These are phyloP conservation scores for Danio albolineatus DNA, from an alignment of 2,797 vertebrate genomes.

Conservation along the genomic window DNA sequence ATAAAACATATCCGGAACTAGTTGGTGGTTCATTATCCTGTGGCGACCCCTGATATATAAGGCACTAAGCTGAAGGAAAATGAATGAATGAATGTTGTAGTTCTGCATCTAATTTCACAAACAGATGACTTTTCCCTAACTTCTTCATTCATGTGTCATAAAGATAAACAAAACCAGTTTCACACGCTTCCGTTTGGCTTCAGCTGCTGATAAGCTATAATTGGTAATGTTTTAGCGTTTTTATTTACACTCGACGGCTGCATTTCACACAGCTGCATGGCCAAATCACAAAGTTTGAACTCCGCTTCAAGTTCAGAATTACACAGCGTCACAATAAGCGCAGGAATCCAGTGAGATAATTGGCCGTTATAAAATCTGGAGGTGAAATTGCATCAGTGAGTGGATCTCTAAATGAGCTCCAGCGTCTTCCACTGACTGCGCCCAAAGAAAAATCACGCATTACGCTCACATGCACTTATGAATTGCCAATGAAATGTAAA, in stretches of 20 bases:
- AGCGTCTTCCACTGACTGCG: background rate
- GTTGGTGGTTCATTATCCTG: no score
- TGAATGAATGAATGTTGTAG: no score
- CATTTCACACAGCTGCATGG: background rate
- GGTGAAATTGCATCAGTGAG: background rate
- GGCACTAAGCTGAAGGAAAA: no score
- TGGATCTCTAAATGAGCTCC: background rate
- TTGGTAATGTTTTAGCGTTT: background rate
- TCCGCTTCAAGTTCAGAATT: background rate
- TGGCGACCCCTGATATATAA: no score
- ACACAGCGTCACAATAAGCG: background rate
- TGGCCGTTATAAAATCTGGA: background rate
- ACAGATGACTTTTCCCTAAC: no score
- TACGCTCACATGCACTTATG: background rate
- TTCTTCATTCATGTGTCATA: no score
- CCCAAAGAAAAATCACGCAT: background rate
- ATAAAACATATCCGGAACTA: no score
- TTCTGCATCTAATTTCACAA: no score
- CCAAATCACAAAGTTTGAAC: background rate
- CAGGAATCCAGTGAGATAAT: background rate
- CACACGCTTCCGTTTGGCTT: background rate
- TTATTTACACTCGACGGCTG: background rate
- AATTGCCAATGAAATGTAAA: constrained; percentile 48
- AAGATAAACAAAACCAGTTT: background rate
- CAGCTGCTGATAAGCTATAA: background rate